phyloP scores from a whole-genome alignment of 1,140 invertebrate species.

The Zaprionus taronus region DNA sequence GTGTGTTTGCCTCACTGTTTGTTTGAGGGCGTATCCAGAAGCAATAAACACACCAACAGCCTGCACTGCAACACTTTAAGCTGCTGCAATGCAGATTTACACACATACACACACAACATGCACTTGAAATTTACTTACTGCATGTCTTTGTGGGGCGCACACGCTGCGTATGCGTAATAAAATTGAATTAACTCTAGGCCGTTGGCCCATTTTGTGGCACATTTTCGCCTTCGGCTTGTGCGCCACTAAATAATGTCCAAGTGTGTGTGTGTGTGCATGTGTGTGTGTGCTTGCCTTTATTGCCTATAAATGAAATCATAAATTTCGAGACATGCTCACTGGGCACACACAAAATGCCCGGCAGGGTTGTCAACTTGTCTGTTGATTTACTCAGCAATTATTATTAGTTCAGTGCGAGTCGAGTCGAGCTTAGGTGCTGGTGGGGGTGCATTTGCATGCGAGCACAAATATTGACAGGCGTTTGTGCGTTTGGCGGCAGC shows the following conservation, averaged over 20 bases:
- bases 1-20: slow-evolving; percentile 13
- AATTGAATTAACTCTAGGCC: slow-evolving; percentile 69
- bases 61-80: slow-evolving; percentile 41
- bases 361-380: slow-evolving; percentile 37
- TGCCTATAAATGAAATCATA: slow-evolving; percentile 69
- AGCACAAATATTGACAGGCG: slow-evolving; percentile 50
- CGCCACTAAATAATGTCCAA: slow-evolving; percentile 44
- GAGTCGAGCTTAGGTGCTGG: slow-evolving; percentile 40
- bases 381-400: slow-evolving; percentile 55
- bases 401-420: slow-evolving; percentile 56
- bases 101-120: slow-evolving; percentile 9
- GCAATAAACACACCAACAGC: slow-evolving; percentile 17
- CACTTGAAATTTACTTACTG: slow-evolving; percentile 44
- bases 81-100: slow-evolving; percentile 70
- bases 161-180: slow-evolving; percentile 74
- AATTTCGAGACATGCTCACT: slow-evolving; percentile 57
- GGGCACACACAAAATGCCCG: slow-evolving; percentile 14
- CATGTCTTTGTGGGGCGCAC: slow-evolving; percentile 43
- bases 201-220: slow-evolving; percentile 47
- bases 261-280: background rate
- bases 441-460: slow-evolving; percentile 39
- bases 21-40: background rate
- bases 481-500: slow-evolving; percentile 45
- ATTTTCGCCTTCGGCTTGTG: slow-evolving; percentile 46
- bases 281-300: slow-evolving; percentile 33